Evolutionary conservation across 1,140 invertebrate species (phyloP).

Genomic region (Coenobita brevimanus): DNA sequence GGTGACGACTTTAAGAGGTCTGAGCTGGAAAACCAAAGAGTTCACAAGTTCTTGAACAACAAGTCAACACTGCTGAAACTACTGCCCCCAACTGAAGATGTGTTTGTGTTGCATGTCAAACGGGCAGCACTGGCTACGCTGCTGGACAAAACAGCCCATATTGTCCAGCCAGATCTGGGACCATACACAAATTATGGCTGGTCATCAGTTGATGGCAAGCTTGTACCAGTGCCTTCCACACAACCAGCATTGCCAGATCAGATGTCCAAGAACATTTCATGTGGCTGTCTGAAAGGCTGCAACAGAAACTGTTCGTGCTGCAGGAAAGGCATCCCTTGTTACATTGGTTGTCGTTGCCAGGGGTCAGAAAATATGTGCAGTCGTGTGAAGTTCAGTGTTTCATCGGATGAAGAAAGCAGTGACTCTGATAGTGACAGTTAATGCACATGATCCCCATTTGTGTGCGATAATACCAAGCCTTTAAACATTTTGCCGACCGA

Average conservation of each 20-base stretch:
- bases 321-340: too few species aligned
- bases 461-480: background rate
- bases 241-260: too few species aligned
- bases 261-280: too few species aligned
- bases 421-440: conserved; percentile 21
- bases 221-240: background rate
- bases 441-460: conserved; percentile 1
- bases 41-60: conserved; percentile 5
- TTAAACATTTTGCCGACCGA: background rate
- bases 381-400: conserved; percentile 4
- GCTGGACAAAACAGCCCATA: conserved; percentile 17
- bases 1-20: conserved; percentile 17
- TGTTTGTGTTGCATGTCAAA: too few species aligned
- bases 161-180: too few species aligned
- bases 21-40: conserved; percentile 8
- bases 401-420: conserved; percentile 12
- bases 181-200: conserved; percentile 12
- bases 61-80: background rate
- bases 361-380: conserved; percentile 3
- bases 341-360: conserved; percentile 19
- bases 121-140: conserved; percentile 18
- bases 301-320: too few species aligned
- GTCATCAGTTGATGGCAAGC: conserved; percentile 28
- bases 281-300: too few species aligned
- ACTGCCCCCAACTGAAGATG: conserved; percentile 2